These are phyloP conservation scores for Ellobius talpinus DNA, from an alignment of 2,113 vertebrate species.

Conservation along the genomic window DNA sequence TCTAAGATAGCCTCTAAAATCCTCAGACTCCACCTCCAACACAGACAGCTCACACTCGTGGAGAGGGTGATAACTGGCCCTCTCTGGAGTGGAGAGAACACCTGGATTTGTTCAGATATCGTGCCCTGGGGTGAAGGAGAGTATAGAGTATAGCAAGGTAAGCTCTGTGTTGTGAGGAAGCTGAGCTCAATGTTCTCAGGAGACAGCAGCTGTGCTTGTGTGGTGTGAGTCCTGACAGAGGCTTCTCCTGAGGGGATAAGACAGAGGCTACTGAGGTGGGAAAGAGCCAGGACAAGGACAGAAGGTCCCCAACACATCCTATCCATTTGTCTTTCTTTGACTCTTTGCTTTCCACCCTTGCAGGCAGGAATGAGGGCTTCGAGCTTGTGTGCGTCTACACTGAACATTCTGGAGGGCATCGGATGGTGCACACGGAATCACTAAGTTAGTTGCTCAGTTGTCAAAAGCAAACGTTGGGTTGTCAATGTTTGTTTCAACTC, in stretches of 20 bases:
- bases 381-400: neutral
- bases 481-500: neutral
- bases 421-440: neutral
- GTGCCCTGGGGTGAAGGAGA: fast-evolving
- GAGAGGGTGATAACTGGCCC: fast-evolving
- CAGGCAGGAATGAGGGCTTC: neutral
- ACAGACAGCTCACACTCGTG: fast-evolving
- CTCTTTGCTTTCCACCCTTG: neutral
- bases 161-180: fast-evolving
- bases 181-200: too few relatives aligned
- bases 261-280: neutral
- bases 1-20: fast-evolving
- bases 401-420: neutral
- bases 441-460: neutral
- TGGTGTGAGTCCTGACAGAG: neutral
- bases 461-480: too few relatives aligned
- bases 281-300: fast-evolving
- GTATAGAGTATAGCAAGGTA: fast-evolving
- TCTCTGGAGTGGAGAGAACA: neutral
- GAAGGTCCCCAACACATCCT: fast-evolving
- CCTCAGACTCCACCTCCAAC: fast-evolving
- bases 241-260: neutral
- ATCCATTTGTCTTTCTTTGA: neutral
- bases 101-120: neutral
- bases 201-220: too few relatives aligned